Evolutionary conservation across 2,888 invertebrate species (phyloP), one percentile per base, ranked within the genome.

Genomic region (Netelia melanura): DNA sequence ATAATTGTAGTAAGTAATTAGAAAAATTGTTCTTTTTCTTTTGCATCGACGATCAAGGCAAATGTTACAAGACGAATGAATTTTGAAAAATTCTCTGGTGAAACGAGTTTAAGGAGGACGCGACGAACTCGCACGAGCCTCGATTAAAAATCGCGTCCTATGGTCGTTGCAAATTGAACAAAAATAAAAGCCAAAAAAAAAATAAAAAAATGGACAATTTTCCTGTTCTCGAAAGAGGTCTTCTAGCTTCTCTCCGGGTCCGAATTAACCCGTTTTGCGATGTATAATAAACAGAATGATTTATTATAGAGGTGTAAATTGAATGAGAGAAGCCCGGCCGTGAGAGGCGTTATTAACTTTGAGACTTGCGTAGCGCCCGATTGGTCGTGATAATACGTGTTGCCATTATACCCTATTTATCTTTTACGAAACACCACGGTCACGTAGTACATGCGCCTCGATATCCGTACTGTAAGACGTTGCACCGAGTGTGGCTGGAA

Each of bases 351-450:
- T 71, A 76, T 84, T 84, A 81, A 58, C 71, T 67, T 25, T 44
- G 56, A 83, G 72, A 62, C 65, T 77, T 30, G 56, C 52, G 23
- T 71, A 3, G 11, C 25, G 11, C 56, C 48, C 54, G 64, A 30
- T 23, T 72, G 68, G 48, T 74, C 68, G 68, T 68, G 78, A 83
- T 78, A 79, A 83, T 67, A 54, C 54, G 23, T 68, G 71, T 68
- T 43, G 44, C 74, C n/a, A 78, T 83, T 83, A 83, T 62, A 52
- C 25, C 56, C 71, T 65, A 78, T 78, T 83, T 68, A 83, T 83
- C 77, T 67, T 78, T 83, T 79, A 70, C 78, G 68, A 78, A 83
- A 83, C 54, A 44, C 25, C 64, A 9, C 43, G 38, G n/a, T 62
- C 70, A 71, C 54, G 72, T 68, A 78, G 44, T 30, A 2, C 30